Percentiles rank a stretch among this genome's conserved stretches.
Conservation (phyloP, 2,888 invertebrate species). For the Pammene aurita region DNA sequence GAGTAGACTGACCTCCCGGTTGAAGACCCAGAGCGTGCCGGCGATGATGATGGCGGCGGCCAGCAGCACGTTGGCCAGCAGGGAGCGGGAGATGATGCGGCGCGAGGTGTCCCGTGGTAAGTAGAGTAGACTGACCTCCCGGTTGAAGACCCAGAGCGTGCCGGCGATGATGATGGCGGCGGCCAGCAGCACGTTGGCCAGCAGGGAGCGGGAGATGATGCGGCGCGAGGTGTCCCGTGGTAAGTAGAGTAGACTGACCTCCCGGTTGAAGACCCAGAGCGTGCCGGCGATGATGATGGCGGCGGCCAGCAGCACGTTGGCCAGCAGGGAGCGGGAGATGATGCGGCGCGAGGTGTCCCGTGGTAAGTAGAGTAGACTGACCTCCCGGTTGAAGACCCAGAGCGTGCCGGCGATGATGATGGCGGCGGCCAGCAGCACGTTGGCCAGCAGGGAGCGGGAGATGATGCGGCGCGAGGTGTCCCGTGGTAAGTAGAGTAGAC, state of each 20-base stretch:
- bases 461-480: too few species aligned
- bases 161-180: slow-evolving; percentile 98
- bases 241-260: too few species aligned
- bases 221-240: too few species aligned
- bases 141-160: slow-evolving; percentile 98
- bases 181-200: slow-evolving; percentile 95
- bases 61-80: slow-evolving; percentile 95
- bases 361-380: too few species aligned
- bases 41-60: slow-evolving; percentile 97
- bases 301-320: slow-evolving; percentile 96
- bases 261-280: slow-evolving; percentile 98
- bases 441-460: slow-evolving; percentile 85
- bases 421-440: slow-evolving; percentile 95
- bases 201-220: slow-evolving; percentile 70
- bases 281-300: slow-evolving; percentile 98
- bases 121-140: slow-evolving; percentile 94
- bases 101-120: too few species aligned
- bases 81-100: slow-evolving; percentile 44
- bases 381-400: slow-evolving; percentile 99
- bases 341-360: too few species aligned
- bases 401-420: slow-evolving; percentile 98
- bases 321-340: slow-evolving; percentile 81
- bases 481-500: too few species aligned
- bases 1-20: slow-evolving; percentile 94
- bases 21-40: slow-evolving; percentile 99